These are phyloP conservation scores for Pachyuromys duprasi DNA, from an alignment of 2,797 vertebrate genomes.

Conservation along the genomic window DNA sequence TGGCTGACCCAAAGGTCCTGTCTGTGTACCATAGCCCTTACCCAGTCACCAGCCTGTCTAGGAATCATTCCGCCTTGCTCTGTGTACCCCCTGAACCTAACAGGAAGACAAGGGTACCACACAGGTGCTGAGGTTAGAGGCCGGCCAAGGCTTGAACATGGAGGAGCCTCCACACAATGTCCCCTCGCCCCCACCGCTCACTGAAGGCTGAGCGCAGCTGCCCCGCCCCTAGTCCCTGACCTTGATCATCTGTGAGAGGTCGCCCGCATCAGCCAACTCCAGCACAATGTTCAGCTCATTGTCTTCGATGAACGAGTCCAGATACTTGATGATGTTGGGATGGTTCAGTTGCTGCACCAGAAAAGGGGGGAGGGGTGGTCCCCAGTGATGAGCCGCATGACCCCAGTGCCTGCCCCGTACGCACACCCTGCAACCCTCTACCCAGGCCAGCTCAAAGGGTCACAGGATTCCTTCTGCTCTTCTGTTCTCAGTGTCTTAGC, in stretches of 20 bases:
- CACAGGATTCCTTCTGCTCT: neutral
- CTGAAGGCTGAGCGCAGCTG: neutral
- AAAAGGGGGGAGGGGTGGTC: neutral
- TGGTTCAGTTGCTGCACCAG: conserved; percentile 93
- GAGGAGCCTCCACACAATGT: neutral
- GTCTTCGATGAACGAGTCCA: conserved; percentile 96
- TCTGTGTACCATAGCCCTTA: neutral
- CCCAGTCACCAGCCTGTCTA: neutral
- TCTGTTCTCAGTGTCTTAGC: neutral
- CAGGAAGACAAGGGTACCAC: neutral
- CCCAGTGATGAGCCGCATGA: fast-evolving
- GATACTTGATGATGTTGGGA: conserved; percentile 96
- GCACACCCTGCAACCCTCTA: neutral
- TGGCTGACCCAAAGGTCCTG: neutral
- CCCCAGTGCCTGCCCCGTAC: neutral
- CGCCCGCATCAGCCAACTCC: conserved; percentile 95
- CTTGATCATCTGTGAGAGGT: conserved; percentile 98
- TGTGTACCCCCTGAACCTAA: neutral
- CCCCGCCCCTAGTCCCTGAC: conserved; percentile 82
- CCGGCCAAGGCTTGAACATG: neutral
- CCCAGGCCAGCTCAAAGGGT: neutral
- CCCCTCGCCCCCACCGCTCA: neutral
- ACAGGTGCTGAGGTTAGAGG: neutral
- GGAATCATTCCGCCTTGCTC: neutral
- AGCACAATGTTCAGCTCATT: conserved; percentile 95